These are phyloP conservation scores for Macrostomum cliftonense DNA, from an alignment of 2,888 invertebrate genomes.

Conservation along the genomic window DNA sequence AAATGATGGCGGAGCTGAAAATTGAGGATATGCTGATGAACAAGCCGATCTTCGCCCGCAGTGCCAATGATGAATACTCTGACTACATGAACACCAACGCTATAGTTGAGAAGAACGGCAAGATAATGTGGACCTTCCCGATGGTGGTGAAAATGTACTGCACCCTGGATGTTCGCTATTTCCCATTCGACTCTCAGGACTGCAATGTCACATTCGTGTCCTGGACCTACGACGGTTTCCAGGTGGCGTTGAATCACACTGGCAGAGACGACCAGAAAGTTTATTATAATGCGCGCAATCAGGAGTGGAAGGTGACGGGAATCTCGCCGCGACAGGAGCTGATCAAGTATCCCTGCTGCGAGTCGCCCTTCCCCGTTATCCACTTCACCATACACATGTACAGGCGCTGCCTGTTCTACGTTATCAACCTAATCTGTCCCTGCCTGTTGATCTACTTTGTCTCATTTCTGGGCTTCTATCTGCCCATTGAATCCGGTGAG, in stretches of 20 bases:
- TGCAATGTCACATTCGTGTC: conserved; percentile 40
- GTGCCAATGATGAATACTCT: conserved; percentile 18
- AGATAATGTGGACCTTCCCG: conserved; percentile 41
- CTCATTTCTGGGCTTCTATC: conserved; percentile 20
- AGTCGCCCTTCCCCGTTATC: conserved; percentile 18
- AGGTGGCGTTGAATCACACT: conserved; percentile 21
- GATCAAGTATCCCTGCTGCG: conserved; percentile 17
- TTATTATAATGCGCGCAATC: conserved; percentile 59
- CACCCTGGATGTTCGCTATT: conserved; percentile 40
- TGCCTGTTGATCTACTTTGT: conserved; percentile 20
- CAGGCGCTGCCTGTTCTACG: conserved; percentile 18
- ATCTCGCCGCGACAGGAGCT: conserved; percentile 19
- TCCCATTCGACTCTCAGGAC: conserved; percentile 41
- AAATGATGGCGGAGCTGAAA: too few relatives aligned
- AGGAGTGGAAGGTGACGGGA: conserved; percentile 55
- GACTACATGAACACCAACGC: conserved; percentile 35
- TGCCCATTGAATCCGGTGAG: conserved; percentile 19
- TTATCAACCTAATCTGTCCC: conserved; percentile 19
- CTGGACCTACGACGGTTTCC: conserved; percentile 40
- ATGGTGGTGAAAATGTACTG: conserved; percentile 40
- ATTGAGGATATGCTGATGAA: too few relatives aligned
- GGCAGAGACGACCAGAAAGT: conserved; percentile 6
- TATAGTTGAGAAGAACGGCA: conserved; percentile 38
- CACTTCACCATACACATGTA: conserved; percentile 21
- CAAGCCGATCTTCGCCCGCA: too few relatives aligned